phyloP scores from a whole-genome alignment of 1,140 invertebrate genomes.

The Ostrea edulis region DNA sequence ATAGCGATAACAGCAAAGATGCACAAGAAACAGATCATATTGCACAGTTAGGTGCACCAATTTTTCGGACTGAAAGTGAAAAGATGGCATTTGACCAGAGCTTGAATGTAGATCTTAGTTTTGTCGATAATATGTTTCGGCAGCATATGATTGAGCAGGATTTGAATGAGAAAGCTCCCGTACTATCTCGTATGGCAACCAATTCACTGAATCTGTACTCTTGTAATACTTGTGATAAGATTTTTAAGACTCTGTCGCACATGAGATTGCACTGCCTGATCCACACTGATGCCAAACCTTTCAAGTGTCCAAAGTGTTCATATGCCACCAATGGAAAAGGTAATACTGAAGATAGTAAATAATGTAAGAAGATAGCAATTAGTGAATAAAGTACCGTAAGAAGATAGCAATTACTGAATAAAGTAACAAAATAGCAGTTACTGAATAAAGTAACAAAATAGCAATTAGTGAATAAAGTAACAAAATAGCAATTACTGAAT shows the following conservation, averaged over 20 bases:
- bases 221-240: conserved; percentile 78
- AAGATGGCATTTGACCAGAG: conserved; percentile 72
- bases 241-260: conserved; percentile 78
- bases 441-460: no score
- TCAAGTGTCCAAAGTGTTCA: conserved; percentile 77
- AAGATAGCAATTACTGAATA: not conserved
- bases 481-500: no score
- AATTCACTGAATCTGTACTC: conserved; percentile 74
- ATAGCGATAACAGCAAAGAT: conserved; percentile 47
- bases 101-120: conserved; percentile 75
- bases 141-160: conserved; percentile 77
- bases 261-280: conserved; percentile 78
- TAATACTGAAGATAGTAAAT: conserved; percentile 53
- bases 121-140: conserved; percentile 72
- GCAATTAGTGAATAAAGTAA: no score
- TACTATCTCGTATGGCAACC: conserved; percentile 55
- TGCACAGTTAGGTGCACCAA: conserved; percentile 65
- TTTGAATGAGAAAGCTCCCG: conserved; percentile 70
- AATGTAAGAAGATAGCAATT: not conserved
- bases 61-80: conserved; percentile 73
- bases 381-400: not conserved
- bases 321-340: conserved; percentile 78
- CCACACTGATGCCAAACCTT: conserved; percentile 78
- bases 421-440: no score
- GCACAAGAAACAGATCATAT: conserved; percentile 60